These are phyloP conservation scores for Drosophila trapezifrons DNA, from an alignment of 1,140 invertebrate genomes.

Conservation along the genomic window DNA sequence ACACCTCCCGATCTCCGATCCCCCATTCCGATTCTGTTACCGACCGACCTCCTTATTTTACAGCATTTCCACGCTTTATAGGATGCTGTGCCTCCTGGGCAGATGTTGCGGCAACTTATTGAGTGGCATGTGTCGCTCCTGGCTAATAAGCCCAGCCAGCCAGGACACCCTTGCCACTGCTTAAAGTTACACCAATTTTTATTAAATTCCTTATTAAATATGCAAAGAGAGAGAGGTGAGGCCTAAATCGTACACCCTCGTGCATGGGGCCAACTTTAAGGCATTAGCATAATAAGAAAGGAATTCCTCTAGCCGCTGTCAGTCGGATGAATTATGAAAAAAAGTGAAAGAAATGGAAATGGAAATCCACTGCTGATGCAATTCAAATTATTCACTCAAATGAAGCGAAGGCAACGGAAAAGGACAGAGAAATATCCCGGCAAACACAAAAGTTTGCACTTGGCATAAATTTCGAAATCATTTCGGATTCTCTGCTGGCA, in stretches of 20 bases:
- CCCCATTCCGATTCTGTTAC: background rate
- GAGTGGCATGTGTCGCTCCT: constrained; percentile 67
- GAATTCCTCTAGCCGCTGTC: constrained; percentile 57
- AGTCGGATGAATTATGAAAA: constrained; percentile 60
- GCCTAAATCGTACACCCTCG: constrained; percentile 1
- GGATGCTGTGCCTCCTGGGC: constrained; percentile 16
- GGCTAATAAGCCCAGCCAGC: constrained; percentile 50
- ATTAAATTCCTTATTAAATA: constrained; percentile 59
- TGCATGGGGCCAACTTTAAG: constrained; percentile 49
- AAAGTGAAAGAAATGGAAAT: constrained; percentile 58
- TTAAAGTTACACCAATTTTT: constrained; percentile 40
- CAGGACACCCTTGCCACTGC: background rate
- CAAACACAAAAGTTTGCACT: constrained; percentile 81
- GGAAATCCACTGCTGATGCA: constrained; percentile 68
- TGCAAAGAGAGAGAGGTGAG: constrained; percentile 22
- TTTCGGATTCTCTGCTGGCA: constrained; percentile 19
- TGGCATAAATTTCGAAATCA: constrained; percentile 70
- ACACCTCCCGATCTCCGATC: constrained; percentile 1
- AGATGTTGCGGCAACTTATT: constrained; percentile 60
- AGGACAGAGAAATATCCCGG: constrained; percentile 10
- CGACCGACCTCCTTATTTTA: constrained; percentile 17
- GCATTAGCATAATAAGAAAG: constrained; percentile 69
- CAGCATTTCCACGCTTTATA: constrained; percentile 38
- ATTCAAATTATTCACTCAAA: constrained; percentile 83
- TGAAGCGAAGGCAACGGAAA: constrained; percentile 57